Conservation (phyloP, 2,888 invertebrate species). For the Metacarcinus magister region DNA sequence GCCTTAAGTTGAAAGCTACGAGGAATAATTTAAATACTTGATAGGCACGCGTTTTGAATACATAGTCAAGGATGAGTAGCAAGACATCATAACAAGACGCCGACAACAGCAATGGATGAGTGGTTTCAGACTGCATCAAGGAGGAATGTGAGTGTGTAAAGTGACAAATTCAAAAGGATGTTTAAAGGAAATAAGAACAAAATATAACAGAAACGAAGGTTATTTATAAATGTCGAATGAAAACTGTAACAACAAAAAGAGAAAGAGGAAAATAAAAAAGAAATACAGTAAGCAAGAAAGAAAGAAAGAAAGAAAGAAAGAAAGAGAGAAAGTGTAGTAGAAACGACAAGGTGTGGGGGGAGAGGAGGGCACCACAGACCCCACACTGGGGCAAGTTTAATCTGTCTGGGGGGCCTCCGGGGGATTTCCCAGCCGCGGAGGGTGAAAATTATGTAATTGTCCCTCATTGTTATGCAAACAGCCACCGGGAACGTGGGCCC, state of each 20-base stretch:
- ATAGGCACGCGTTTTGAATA: neutral
- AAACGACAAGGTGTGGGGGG: neutral
- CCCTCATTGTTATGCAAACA: slow-evolving; percentile 73
- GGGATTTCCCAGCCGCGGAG: slow-evolving; percentile 66
- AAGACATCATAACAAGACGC: neutral
- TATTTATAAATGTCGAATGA: neutral
- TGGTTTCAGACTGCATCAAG: neutral
- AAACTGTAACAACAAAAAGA: neutral
- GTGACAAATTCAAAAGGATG: neutral
- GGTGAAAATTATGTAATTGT: slow-evolving; percentile 69
- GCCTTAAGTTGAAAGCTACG: neutral
- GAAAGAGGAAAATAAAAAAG: slow-evolving; percentile 28
- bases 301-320: neutral
- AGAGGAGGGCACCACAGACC: neutral
- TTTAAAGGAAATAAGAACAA: neutral
- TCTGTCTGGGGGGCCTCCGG: slow-evolving; percentile 61
- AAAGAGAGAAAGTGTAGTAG: neutral
- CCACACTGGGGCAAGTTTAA: slow-evolving; percentile 55
- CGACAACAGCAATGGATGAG: neutral
- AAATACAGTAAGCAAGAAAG: neutral
- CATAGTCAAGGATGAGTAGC: neutral
- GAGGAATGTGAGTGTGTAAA: neutral
- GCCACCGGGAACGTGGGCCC: slow-evolving; percentile 58
- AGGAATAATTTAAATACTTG: neutral
- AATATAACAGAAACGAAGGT: neutral